Base-by-base conservation (phyloP, 2,888 invertebrate species). In the Villa cingulata region DNA sequence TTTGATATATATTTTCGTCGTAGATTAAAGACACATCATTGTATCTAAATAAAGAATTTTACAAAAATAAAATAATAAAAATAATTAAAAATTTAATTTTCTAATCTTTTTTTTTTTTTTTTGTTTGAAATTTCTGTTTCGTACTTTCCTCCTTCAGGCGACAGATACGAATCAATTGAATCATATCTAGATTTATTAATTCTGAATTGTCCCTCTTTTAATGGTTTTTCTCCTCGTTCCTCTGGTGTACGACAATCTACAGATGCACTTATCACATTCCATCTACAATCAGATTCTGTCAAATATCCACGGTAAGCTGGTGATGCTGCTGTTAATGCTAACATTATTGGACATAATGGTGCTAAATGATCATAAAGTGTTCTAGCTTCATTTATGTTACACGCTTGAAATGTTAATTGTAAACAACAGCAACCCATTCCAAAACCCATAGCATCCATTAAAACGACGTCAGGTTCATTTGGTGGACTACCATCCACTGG, bases 361-460 rank as follows among this genome's bases (percentile, higher is more conserved):
- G 96, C 88, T 29, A 98, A 75, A 66, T 98, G 97, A 68, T 98
- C 98, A 64, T 99, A 99, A 1, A 99, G 75, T 36, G 86, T 87
- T 53, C 94, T 76, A 5, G 97, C 97, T 73, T 99, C 98, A 40
- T 78, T 79, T 54, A 99, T 92, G 66, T 95, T 95, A 68, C 92
- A 92, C 2, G 97, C 96, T 55, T 69, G 69, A 73, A 98, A 97
- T 43, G 92, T 94, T 48, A 94, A 76, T 68, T 97, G 97, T 37
- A 97, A 75, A 64, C 96, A 97, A 61, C 91, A 94, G 67, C 95
- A 95, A 29, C 98, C 98, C 98, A 98, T 98, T 47, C 96, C 97
- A 67, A 98, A 98, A 20, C 96, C 97, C 97, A 98, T 97, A 2
- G 94, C 91, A 70, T 99, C 98, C 84, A 98, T 84, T 62, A 97